Base-by-base conservation (phyloP, 1,140 invertebrate genomes). In the Lepidurus arcticus region DNA sequence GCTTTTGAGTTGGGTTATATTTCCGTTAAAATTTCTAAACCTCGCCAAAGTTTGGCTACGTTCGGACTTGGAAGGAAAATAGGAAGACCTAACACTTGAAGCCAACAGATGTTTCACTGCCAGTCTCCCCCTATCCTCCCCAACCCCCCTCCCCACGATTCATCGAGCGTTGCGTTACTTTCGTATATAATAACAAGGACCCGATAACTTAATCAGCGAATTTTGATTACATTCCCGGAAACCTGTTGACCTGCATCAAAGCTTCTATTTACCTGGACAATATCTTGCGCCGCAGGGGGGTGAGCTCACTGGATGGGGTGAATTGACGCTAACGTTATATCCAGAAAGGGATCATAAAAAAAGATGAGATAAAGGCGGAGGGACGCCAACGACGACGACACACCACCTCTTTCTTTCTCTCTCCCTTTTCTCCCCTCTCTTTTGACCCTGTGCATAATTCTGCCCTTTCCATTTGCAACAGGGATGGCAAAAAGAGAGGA, bases 161-260 rank as follows among this genome's bases (percentile, higher is more conserved):
- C 13, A 7, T 4, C 34, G 34, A 34, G 34, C 34, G 34, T 34
- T 34, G 34, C 34, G 34, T 34, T 34, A 34, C 34, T 34, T 34
- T 34, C 34, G 34, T 34, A 2, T 7, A 65, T 47, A 65, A 13
- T 65, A 13, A 16, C 53, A 13, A 16, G 21, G 13, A 65, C 16
- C 53, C 53, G 53, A 65, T 65, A 65, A 65, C 53, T 65, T 65
- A 65, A 65, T 65, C 53, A 65, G 53, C 53, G 53, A 13, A 21
- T 65, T 65, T 65, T 65, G 53, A 65, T 16, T 65, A 65, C 53
- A 65, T 65, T 65, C 53, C 53, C 53, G 53, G 53, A 65, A 65
- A 65, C 53, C 53, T 65, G 53, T 65, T 65, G 53, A 65, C 53
- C 13, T 65, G 53, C 53, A 65, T 65, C 53, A 65, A 34, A 34